Conservation (phyloP, 2,888 invertebrate genomes). For the Melikaiella ostensackeni region DNA sequence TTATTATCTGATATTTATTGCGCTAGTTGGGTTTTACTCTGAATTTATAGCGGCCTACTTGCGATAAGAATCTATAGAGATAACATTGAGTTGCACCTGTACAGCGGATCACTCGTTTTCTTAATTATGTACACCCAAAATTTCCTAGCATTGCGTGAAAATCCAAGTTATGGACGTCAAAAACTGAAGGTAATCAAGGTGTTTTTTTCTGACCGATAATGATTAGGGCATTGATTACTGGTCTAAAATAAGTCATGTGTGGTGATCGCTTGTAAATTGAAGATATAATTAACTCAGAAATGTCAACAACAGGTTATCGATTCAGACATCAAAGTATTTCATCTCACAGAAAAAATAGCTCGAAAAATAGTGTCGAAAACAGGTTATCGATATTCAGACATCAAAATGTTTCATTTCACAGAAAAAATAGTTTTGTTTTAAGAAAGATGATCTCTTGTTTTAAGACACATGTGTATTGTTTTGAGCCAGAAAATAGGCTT, state of each 20-base stretch:
- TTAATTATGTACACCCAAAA: background rate
- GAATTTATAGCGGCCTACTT: slow-evolving; percentile 12
- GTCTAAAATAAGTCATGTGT: background rate
- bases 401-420: no score
- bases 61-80: slow-evolving; percentile 7
- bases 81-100: slow-evolving; percentile 11
- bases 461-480: no score
- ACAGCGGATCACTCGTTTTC: background rate
- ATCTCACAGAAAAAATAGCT: no score
- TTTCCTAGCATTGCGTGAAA: background rate
- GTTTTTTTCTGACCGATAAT: background rate
- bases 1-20: slow-evolving; percentile 27
- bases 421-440: no score
- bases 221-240: slow-evolving; percentile 3
- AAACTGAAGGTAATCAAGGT: background rate
- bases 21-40: slow-evolving; percentile 16
- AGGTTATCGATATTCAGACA: no score
- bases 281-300: background rate
- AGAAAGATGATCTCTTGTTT: no score
- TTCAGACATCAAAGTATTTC: no score
- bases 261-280: background rate
- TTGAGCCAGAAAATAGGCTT: no score
- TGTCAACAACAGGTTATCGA: no score
- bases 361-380: background rate
- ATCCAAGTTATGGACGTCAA: background rate